phyloP scores from a whole-genome alignment of 2,888 invertebrate species.

The Plagiodera versicolora region DNA sequence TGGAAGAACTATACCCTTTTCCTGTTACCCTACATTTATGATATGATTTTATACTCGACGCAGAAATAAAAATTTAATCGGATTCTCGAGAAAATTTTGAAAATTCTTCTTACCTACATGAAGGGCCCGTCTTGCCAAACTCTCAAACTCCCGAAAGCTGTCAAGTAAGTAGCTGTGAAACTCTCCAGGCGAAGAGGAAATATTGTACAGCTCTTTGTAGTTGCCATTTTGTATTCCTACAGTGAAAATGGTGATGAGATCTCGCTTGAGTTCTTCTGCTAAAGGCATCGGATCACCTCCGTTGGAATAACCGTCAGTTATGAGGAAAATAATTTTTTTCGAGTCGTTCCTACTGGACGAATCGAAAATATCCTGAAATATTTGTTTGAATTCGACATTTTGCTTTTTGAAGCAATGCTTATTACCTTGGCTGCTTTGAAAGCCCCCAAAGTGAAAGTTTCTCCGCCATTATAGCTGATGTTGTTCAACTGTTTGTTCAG shows the following conservation, averaged over 20 bases:
- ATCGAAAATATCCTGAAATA: slow-evolving; percentile 56
- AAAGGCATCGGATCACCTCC: slow-evolving; percentile 67
- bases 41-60: no score
- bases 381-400: no score
- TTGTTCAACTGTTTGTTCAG: slow-evolving; percentile 63
- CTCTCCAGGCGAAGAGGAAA: slow-evolving; percentile 66
- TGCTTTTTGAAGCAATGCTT: neutral
- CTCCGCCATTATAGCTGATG: slow-evolving; percentile 67
- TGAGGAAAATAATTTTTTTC: slow-evolving; percentile 65
- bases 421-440: slow-evolving; percentile 62
- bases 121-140: slow-evolving; percentile 66
- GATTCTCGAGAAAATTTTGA: no score
- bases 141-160: slow-evolving; percentile 70
- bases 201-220: slow-evolving; percentile 62
- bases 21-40: no score
- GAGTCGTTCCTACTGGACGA: slow-evolving; percentile 51
- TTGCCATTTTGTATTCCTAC: slow-evolving; percentile 68
- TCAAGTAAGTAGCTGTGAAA: slow-evolving; percentile 67
- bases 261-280: slow-evolving; percentile 61
- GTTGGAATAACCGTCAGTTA: slow-evolving; percentile 73
- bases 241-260: slow-evolving; percentile 60
- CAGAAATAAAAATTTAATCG: no score
- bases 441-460: slow-evolving; percentile 71
- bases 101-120: slow-evolving; percentile 60
- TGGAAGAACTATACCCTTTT: no score